phyloP scores from a whole-genome alignment of 1,140 invertebrate genomes.

The Trigoniulus corallinus region DNA sequence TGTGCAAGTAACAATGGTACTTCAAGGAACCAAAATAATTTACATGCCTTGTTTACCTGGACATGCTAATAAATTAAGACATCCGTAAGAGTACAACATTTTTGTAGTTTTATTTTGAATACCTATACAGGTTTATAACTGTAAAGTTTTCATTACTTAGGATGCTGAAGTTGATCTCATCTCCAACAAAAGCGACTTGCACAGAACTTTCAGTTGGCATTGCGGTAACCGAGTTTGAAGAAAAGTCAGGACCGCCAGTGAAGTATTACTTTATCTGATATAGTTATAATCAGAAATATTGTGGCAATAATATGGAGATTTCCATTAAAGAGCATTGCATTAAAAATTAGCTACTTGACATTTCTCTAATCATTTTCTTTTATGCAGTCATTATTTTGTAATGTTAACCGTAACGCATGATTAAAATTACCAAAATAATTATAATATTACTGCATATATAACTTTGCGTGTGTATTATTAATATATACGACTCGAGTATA shows the following conservation, averaged over 20 bases:
- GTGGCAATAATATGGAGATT: no score
- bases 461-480: no score
- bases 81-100: slow-evolving; percentile 18
- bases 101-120: background rate
- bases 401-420: no score
- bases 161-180: background rate
- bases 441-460: no score
- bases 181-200: background rate
- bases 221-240: background rate
- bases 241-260: background rate
- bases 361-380: no score
- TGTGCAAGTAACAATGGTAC: slow-evolving; percentile 19
- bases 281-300: no score
- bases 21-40: slow-evolving; percentile 25
- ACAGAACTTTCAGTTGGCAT: background rate
- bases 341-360: no score
- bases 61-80: slow-evolving; percentile 22
- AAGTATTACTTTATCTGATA: no score
- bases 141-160: background rate
- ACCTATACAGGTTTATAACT: background rate
- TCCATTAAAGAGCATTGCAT: no score
- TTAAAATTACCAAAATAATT: no score
- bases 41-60: slow-evolving; percentile 25
- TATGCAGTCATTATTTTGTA: no score
- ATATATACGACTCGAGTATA: no score